Evolutionary conservation across 1,140 invertebrate species (phyloP).

Genomic region (Aleiodes sp.): DNA sequence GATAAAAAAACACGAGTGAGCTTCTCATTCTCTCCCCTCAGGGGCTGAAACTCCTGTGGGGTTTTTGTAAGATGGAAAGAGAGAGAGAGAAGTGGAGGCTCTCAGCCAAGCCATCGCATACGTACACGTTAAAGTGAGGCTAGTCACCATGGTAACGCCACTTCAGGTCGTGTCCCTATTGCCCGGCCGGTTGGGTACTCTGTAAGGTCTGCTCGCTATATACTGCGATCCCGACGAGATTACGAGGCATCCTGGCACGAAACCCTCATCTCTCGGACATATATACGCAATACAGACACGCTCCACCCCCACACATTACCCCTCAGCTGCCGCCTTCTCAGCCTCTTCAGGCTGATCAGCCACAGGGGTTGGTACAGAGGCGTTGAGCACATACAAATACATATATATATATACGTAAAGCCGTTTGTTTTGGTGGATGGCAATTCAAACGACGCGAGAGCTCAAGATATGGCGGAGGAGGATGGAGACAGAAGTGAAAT

Average conservation of each 20-base stretch:
- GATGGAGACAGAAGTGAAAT: background rate
- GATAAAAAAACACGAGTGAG: too few relatives aligned
- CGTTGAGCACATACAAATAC: too few relatives aligned
- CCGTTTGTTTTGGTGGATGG: too few relatives aligned
- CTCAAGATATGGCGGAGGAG: background rate
- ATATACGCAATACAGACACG: background rate
- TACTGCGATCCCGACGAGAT: conserved; percentile 39
- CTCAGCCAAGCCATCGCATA: background rate
- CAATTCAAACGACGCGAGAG: too few relatives aligned
- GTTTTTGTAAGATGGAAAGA: too few relatives aligned
- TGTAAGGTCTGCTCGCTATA: conserved; percentile 35
- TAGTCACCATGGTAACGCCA: conserved; percentile 31
- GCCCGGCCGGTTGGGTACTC: conserved; percentile 3
- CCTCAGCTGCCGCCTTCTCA: too few relatives aligned
- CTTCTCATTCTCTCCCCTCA: background rate
- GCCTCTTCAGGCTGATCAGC: too few relatives aligned
- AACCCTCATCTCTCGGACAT: conserved; percentile 29
- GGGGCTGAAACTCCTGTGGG: background rate
- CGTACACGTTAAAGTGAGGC: background rate
- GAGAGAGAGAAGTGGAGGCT: background rate
- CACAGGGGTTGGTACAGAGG: too few relatives aligned
- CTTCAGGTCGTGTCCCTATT: conserved; percentile 27
- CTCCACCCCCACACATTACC: background rate
- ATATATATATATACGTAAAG: too few relatives aligned
- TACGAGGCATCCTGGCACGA: conserved; percentile 36